Evolutionary conservation across 2,113 vertebrate species (phyloP).

Genomic region (Colossoma macropomum): DNA sequence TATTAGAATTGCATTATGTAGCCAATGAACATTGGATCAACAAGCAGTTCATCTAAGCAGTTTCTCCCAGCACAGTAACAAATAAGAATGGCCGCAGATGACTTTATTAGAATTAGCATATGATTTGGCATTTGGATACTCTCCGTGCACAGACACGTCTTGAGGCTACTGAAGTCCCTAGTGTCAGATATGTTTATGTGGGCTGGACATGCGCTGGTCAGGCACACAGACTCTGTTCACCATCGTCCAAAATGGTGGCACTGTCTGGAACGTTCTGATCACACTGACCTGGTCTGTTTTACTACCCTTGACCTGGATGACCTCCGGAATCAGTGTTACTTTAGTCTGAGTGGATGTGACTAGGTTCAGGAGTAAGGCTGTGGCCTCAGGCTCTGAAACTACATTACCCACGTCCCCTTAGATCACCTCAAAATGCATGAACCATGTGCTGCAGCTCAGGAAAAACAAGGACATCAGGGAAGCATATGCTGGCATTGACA

Average conservation of each 20-base stretch:
- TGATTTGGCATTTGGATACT: constrained; percentile 37
- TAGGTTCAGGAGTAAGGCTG: constrained; percentile 34
- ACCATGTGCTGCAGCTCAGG: constrained; percentile 54
- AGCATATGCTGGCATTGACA: constrained; percentile 18
- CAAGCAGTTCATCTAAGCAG: too few relatives aligned
- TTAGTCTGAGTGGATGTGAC: constrained; percentile 4
- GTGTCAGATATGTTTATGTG: constrained; percentile 49
- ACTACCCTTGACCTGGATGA: constrained; percentile 47
- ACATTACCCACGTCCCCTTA: constrained; percentile 61
- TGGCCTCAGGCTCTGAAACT: constrained; percentile 44
- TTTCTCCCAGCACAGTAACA: neutral
- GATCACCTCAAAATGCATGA: constrained; percentile 67
- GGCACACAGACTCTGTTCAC: constrained; percentile 32
- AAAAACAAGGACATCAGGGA: constrained; percentile 25
- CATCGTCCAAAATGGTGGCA: constrained; percentile 39
- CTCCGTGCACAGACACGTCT: constrained; percentile 12
- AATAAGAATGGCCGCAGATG: neutral
- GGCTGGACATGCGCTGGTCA: constrained; percentile 33
- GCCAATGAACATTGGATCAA: too few relatives aligned
- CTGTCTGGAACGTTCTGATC: constrained; percentile 43
- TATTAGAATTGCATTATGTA: too few relatives aligned
- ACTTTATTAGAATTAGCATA: constrained; percentile 15
- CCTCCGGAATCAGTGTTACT: constrained; percentile 34
- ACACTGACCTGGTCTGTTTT: constrained; percentile 28
- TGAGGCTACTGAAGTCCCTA: constrained; percentile 23